Conservation (phyloP, 1,140 invertebrate genomes). For the Drosophila bocki region DNA sequence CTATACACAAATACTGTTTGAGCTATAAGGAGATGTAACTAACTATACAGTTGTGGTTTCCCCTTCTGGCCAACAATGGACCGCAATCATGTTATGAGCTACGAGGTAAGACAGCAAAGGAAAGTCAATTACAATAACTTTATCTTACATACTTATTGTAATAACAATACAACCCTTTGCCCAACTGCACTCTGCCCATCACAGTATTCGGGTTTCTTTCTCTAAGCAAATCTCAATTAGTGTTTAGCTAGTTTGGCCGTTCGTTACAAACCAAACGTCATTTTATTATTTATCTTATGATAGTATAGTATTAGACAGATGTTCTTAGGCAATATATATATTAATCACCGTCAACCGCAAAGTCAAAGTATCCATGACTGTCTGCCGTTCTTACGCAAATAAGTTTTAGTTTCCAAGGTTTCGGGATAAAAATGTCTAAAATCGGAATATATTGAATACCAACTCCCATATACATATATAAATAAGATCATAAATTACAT, state of each 20-base stretch:
- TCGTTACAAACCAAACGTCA: background rate
- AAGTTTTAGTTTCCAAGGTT: too few species aligned
- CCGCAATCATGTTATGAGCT: slow-evolving; percentile 48
- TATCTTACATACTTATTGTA: slow-evolving; percentile 10
- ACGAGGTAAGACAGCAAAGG: slow-evolving; percentile 22
- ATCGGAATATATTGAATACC: too few species aligned
- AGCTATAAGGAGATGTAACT: slow-evolving; percentile 60
- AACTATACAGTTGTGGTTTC: slow-evolving; percentile 61
- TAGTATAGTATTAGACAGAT: too few species aligned
- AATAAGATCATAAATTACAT: too few species aligned
- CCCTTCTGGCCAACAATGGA: slow-evolving; percentile 37
- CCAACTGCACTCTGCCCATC: background rate
- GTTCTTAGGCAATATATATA: too few species aligned
- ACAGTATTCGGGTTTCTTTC: background rate
- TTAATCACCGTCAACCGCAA: too few species aligned
- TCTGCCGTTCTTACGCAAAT: too few species aligned
- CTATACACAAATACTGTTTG: slow-evolving; percentile 41
- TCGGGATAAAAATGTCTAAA: too few species aligned
- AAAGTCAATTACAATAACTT: slow-evolving; percentile 4
- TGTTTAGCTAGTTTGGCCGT: background rate
- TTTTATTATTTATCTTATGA: too few species aligned
- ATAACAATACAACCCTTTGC: slow-evolving; percentile 3
- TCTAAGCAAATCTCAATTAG: slow-evolving; percentile 7
- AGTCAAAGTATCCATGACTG: too few species aligned
- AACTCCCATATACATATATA: too few species aligned